Base-by-base conservation (phyloP, 2,113 vertebrate species). In the Erpornis zantholeuca region DNA sequence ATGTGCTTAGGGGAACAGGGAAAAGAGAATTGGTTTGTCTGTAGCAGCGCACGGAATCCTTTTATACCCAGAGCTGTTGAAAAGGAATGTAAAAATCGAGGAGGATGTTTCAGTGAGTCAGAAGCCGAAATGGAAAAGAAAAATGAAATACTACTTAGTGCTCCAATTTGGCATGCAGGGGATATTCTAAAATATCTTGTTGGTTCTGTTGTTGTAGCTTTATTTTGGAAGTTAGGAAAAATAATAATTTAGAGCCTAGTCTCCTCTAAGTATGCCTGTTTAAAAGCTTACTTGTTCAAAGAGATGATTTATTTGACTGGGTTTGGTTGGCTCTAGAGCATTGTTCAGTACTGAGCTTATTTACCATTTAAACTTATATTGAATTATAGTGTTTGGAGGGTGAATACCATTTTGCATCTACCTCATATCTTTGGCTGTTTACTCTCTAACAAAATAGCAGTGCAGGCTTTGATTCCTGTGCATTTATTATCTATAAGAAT, bases 111-210 rank as follows among this genome's bases (percentile, higher is more conserved):
- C 64, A 83, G n/a, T 75, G 94, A 84, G 80, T 86, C 33, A 53
- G 76, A 95, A 70, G 76, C 50, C 83, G 82, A 80, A 90, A 76
- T 65, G 68, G 87, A 90, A 88, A 80, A 92, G 80, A 72, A 88
- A 88, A 88, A 73, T 35, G 63, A 86, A 73, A 70, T 90, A 53
- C 54, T 80, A n/a, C 50, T 78, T 69, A 47, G 53, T 79, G 73
- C 83, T 92, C 42, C 57, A 49, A 56, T 92, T 92, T 91, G 75
- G 38, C 71, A 33, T 56, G 31, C 18, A 35, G 64, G 16, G 35
- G 29, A 73, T 92, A 78, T 79, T 91, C 84, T 81, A 3, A 89
- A 93, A 81, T 85, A 83, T 14, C 59, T 77, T 52, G 15, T 77
- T 82, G 52, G 38, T 72, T 90, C 83, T 94, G 56, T 95, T 95